These are phyloP conservation scores for Helicorthomorpha holstii DNA, from an alignment of 1,140 invertebrate species.

Conservation along the genomic window DNA sequence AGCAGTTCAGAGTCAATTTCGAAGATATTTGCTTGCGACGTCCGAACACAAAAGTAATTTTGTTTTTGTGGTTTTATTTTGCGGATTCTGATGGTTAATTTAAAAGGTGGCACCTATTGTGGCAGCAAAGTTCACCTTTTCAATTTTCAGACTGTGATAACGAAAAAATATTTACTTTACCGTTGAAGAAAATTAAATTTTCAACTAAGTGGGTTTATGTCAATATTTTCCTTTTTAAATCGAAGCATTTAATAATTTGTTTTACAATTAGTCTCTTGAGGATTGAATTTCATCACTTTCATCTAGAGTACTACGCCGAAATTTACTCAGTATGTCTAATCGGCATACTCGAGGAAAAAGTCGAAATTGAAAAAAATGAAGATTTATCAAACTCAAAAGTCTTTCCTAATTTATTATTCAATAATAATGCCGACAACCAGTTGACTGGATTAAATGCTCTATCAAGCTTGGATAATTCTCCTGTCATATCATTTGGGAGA, in stretches of 20 bases:
- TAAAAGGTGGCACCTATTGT: too few species aligned
- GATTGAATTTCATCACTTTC: constrained; percentile 65
- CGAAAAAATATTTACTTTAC: constrained; percentile 62
- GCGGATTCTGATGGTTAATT: not conserved
- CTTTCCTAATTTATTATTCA: too few species aligned
- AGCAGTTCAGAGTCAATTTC: constrained; percentile 77
- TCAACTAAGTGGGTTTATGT: constrained; percentile 39
- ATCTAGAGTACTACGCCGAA: constrained; percentile 70
- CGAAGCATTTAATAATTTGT: not conserved
- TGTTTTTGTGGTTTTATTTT: not conserved
- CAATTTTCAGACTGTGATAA: too few species aligned
- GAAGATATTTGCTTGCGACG: constrained; percentile 52
- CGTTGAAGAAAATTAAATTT: constrained; percentile 39
- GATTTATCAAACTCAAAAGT: too few species aligned
- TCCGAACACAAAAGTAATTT: constrained; percentile 17
- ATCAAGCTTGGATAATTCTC: too few species aligned
- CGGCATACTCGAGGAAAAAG: constrained; percentile 35
- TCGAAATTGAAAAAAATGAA: too few species aligned
- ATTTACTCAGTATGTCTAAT: constrained; percentile 63
- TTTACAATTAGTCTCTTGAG: constrained; percentile 35
- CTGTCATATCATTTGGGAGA: too few species aligned
- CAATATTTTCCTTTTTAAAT: not conserved
- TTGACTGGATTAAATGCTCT: too few species aligned
- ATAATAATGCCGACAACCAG: too few species aligned
- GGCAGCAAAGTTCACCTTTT: too few species aligned